A percentile compares a stretch with the other conserved stretches of the same genome.
phyloP scores from a whole-genome alignment of 2,888 invertebrate genomes.

The Dinocampus coccinellae region DNA sequence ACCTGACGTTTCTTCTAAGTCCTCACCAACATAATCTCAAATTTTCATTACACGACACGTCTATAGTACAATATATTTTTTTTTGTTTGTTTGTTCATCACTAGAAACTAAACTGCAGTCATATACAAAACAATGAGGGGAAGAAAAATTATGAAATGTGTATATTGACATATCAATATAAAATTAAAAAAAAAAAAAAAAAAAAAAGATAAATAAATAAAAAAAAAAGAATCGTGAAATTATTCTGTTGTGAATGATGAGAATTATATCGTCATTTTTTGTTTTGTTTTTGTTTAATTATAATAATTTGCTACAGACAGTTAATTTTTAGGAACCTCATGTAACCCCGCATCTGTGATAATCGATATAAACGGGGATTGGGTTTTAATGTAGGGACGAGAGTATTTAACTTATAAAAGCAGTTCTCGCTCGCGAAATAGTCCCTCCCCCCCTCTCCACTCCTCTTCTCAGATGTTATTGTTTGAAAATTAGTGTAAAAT shows the following conservation, averaged over 20 bases:
- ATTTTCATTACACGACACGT: not conserved
- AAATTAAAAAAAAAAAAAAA: not conserved
- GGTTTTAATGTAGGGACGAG: not conserved
- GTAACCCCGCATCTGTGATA: not conserved
- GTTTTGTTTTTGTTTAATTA: not conserved
- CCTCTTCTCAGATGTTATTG: no score
- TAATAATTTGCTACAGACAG: conserved; percentile 4
- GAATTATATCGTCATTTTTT: not conserved
- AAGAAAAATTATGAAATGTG: conserved; percentile 22
- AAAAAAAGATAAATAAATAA: not conserved
- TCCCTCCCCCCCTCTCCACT: no score
- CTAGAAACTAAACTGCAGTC: conserved; percentile 7
- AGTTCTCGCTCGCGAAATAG: conserved; percentile 61
- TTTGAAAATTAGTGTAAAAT: conserved; percentile 61
- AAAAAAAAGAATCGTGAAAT: not conserved
- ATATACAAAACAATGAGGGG: conserved; percentile 16
- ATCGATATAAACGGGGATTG: not conserved
- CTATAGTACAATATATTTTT: not conserved
- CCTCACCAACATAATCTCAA: not conserved
- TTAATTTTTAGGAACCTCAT: not conserved
- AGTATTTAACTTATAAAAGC: conserved; percentile 27
- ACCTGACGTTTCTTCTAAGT: not conserved
- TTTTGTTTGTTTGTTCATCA: not conserved
- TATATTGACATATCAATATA: not conserved
- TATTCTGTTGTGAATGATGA: not conserved